Evolutionary conservation across 1,140 invertebrate species (phyloP), one percentile per base, ranked within the genome.

Genomic region (Armadillidium nasatum): DNA sequence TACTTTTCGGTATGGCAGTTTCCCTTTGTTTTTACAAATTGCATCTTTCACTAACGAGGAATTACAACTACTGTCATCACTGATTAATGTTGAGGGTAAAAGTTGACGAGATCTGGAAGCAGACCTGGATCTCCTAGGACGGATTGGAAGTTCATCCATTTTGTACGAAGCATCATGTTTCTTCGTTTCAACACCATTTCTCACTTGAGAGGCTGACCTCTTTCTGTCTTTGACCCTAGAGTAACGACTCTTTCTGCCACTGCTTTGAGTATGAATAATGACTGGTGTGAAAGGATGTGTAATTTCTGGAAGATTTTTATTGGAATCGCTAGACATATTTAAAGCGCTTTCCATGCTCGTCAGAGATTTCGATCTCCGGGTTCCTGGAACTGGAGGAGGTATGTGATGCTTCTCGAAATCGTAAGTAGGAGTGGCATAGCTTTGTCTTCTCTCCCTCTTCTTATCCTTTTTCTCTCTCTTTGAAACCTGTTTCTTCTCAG

Each of bases 351-450:
- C 23, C 23, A 21, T 33, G 21, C 68, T 70, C 11, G 23, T 70
- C 68, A 70, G 10, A 10, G 78, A 79, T 45, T 46, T 73, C n/a
- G 73, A 72, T 3, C 78, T 72, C 33, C 50, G 50, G 7, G 76
- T 75, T 23, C 78, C 76, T 33, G 46, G 45, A 60, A 7, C 50
- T 0, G 74, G 10, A n/a, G 71, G 71, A 45, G 71, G 73, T 7
- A 72, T 73, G 7, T 67, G 68, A 43, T 78, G 71, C 50, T 76
- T 76, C 71, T 78, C 76, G 10, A n/a, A 13, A 7, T 78, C 71
- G 0, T 10, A n/a, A 21, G 60, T 75, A 60, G 50, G 50, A 15
- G 50, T 19, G 11, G 50, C 50, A 60, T 60, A 60, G 7, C 50
- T 60, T 60, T 60, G 50, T 60, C 50, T 60, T 19, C 50, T 60